Evolutionary conservation across 2,888 invertebrate genomes (phyloP).

Genomic region (Malacosoma neustria): DNA sequence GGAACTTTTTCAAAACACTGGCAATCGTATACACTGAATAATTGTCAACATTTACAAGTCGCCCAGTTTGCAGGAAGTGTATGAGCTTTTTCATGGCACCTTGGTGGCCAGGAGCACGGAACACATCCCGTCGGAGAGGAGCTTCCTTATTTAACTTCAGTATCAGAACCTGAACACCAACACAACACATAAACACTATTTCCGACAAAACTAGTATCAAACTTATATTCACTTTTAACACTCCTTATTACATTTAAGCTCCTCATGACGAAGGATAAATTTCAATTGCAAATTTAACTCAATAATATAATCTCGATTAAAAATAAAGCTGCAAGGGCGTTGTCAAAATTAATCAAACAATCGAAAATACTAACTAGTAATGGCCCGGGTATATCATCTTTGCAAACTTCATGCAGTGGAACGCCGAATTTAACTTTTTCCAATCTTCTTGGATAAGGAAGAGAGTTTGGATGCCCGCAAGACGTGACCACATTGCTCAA

Average conservation of each 20-base stretch:
- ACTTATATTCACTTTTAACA: slow-evolving; percentile 1
- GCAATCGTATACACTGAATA: slow-evolving; percentile 98
- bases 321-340: too few relatives aligned
- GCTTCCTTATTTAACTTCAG: slow-evolving; percentile 96
- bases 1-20: slow-evolving; percentile 97
- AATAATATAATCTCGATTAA: too few relatives aligned
- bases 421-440: slow-evolving; percentile 97
- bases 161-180: slow-evolving; percentile 83
- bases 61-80: slow-evolving; percentile 91
- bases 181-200: slow-evolving; percentile 9
- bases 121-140: slow-evolving; percentile 93
- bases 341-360: slow-evolving; percentile 11
- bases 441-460: slow-evolving; percentile 87
- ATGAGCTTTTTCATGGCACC: slow-evolving; percentile 95
- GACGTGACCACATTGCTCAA: slow-evolving; percentile 93
- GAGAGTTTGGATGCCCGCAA: slow-evolving; percentile 88
- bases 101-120: slow-evolving; percentile 96
- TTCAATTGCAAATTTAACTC: too few relatives aligned
- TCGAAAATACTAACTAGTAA: slow-evolving; percentile 80
- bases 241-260: background rate
- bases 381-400: slow-evolving; percentile 95
- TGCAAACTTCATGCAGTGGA: slow-evolving; percentile 93
- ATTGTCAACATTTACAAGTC: slow-evolving; percentile 93
- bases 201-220: slow-evolving; percentile 8
- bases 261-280: background rate